Conservation (phyloP, 2,888 invertebrate genomes). For the Rambutsinella grinnellia region DNA sequence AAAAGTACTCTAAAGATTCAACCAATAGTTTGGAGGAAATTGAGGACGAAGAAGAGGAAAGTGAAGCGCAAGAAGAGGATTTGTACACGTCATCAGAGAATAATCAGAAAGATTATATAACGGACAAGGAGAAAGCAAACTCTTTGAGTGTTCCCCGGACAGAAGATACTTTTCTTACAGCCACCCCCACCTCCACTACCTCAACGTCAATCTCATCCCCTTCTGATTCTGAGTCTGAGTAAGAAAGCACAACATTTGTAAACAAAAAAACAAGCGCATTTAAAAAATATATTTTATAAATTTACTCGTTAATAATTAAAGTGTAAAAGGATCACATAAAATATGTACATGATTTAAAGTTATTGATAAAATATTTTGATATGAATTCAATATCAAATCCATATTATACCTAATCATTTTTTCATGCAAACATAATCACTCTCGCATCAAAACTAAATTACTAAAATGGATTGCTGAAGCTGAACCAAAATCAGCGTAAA, state of each 20-base stretch:
- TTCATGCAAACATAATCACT: not conserved
- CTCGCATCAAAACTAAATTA: no score
- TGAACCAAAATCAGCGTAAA: no score
- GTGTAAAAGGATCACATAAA: not conserved
- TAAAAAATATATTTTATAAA: constrained; percentile 30
- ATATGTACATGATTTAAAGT: no score
- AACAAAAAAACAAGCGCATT: constrained; percentile 1
- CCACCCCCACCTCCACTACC: constrained; percentile 35
- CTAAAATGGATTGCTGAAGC: no score
- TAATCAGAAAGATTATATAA: constrained; percentile 41
- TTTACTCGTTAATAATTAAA: constrained; percentile 8
- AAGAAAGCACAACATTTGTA: constrained; percentile 24
- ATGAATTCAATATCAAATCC: not conserved
- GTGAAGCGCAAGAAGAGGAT: constrained; percentile 50
- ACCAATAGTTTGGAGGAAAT: constrained; percentile 45
- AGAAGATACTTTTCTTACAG: no score
- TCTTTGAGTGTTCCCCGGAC: constrained; percentile 33
- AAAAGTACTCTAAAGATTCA: constrained; percentile 13
- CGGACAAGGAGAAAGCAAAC: constrained; percentile 23
- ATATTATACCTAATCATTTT: not conserved
- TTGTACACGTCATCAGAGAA: constrained; percentile 22
- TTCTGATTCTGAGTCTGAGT: constrained; percentile 51
- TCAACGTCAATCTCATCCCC: constrained; percentile 23
- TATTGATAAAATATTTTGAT: not conserved
- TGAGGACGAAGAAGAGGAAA: constrained; percentile 60